Base-by-base conservation (phyloP, 1,140 invertebrate genomes). In the Frieseomelitta varia region DNA sequence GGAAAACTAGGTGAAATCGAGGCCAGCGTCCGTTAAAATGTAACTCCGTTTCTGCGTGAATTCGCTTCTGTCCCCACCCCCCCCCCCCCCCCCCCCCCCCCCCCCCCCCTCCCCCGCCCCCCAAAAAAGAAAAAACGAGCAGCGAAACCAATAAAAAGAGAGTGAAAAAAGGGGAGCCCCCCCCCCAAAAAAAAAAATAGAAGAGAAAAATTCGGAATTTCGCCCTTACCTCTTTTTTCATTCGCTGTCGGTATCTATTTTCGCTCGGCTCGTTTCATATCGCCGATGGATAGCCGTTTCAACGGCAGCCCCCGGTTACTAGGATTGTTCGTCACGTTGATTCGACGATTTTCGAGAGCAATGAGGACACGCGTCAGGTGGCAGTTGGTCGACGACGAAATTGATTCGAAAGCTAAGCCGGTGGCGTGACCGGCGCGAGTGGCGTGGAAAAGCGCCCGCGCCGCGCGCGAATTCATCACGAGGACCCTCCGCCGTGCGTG, bases 371-470 rank as follows among this genome's bases (percentile, higher is more conserved):
- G 79, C 69, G 67, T 87, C 85, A 68, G 86, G 74, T 69, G 79
- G 74, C 53, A 68, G 39, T 55, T 47, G 55, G 75, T 69, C 75
- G 75, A 68, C 56, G 79, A 47, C 58, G 86, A 63, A 84, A 88
- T 87, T 84, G 87, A 88, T 84, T 88, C 72, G 81, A 61, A 73
- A 84, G 76, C 71, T 84, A 79, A 84, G 72, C 72, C 47, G 77
- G 53, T 65, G 30, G 56, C 47, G 21, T 30, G 24, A 61, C 30
- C 39, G 56, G 53, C 15, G 51, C 55, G 79, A 55, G 63, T 61
- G 63, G 53, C 55, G 76, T 61, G 34, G 77, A 78, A 72, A 75
- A 79, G 15, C 78, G 24, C n/a, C 30, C 76, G 67, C 39, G 39
- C 39, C 39, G 8, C 39, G 51, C 51, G 85, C 69, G 63, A 86